phyloP scores from a whole-genome alignment of 2,797 vertebrate species.

The Tenualosa thibaudeaui region DNA sequence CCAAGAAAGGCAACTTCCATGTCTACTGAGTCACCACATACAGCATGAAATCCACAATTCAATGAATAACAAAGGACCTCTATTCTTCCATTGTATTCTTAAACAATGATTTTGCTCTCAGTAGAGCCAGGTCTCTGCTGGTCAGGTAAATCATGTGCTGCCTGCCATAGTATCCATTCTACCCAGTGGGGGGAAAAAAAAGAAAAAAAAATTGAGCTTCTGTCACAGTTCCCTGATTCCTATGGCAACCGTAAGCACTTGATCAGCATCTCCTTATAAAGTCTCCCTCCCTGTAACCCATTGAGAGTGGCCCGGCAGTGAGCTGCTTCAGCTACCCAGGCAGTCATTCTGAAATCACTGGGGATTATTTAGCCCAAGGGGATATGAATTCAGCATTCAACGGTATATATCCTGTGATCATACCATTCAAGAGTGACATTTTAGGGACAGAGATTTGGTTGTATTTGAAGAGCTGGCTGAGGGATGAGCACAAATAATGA shows the following conservation, averaged over 20 bases:
- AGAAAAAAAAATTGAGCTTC: constrained; percentile 37
- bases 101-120: not conserved
- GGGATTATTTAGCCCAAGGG: not conserved
- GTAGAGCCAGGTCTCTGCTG: not conserved
- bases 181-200: not conserved
- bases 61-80: constrained; percentile 41
- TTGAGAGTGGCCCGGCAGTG: constrained; percentile 38
- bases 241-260: constrained; percentile 52
- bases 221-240: constrained; percentile 47
- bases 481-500: not conserved
- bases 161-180: not conserved
- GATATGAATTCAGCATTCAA: not conserved
- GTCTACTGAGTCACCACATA: not conserved
- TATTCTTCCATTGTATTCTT: not conserved
- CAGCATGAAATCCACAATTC: constrained; percentile 16
- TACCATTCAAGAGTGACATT: constrained; percentile 9
- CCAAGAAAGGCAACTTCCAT: constrained; percentile 34
- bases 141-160: not conserved
- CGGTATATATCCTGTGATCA: not conserved
- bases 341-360: not conserved
- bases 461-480: not conserved
- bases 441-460: not conserved
- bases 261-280: constrained; percentile 32
- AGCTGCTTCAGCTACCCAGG: not conserved
- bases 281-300: constrained; percentile 19